Conservation (phyloP, 2,797 vertebrate genomes). For the Bradypodion ventrale region DNA sequence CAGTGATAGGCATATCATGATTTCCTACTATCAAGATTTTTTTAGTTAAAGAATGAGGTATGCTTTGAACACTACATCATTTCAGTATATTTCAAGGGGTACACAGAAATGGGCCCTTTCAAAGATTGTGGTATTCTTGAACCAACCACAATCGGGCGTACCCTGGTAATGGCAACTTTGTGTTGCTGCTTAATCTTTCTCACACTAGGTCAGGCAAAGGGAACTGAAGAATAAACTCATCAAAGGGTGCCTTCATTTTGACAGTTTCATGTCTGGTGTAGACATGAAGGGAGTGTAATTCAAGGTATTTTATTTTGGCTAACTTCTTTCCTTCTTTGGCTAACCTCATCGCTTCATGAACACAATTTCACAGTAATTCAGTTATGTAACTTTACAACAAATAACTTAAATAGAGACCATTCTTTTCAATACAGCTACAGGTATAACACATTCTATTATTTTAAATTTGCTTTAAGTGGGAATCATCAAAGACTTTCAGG, state of each 20-base stretch:
- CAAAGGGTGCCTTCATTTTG: no score
- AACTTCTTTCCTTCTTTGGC: background rate
- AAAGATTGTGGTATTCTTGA: no score
- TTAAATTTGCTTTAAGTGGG: background rate
- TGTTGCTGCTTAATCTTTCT: no score
- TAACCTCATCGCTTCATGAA: conserved; percentile 43
- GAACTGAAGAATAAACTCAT: no score
- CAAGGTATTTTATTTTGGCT: conserved; percentile 3
- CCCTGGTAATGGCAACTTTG: no score
- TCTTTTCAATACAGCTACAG: background rate
- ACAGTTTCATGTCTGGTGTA: no score
- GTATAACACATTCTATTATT: conserved; percentile 1
- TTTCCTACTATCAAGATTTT: conserved; percentile 9
- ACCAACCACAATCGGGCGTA: no score
- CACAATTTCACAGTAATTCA: conserved; percentile 44
- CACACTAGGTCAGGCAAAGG: no score
- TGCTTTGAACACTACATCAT: background rate
- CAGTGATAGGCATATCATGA: background rate
- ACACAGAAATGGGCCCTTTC: no score
- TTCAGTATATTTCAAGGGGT: conserved; percentile 26
- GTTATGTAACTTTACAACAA: conserved; percentile 25
- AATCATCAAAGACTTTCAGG: background rate
- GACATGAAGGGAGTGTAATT: no score
- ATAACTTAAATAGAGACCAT: background rate
- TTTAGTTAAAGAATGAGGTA: conserved; percentile 4